Percentiles rank a stretch among this genome's conserved stretches.
Evolutionary conservation across 2,888 invertebrate genomes (phyloP).

Genomic region (Noctua janthina): DNA sequence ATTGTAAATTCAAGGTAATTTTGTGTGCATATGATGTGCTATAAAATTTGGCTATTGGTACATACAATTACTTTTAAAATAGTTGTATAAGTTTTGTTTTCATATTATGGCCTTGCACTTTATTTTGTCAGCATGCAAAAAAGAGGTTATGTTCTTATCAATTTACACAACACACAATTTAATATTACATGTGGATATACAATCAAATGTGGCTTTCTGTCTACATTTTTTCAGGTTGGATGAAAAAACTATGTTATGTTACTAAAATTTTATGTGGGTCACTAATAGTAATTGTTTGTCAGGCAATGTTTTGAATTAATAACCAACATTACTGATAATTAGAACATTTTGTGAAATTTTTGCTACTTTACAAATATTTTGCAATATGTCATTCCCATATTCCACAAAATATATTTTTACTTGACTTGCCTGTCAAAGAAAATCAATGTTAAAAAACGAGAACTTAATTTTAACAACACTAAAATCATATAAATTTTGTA

Average conservation of each 20-base stretch:
- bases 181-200: slow-evolving; percentile 56
- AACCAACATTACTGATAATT: slow-evolving; percentile 18
- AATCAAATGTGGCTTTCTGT: slow-evolving; percentile 26
- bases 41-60: slow-evolving; percentile 20
- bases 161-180: slow-evolving; percentile 54
- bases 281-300: slow-evolving; percentile 37
- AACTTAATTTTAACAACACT: slow-evolving; percentile 25
- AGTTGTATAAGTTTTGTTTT: slow-evolving; percentile 26
- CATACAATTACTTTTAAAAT: slow-evolving; percentile 28
- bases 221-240: slow-evolving; percentile 25
- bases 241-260: slow-evolving; percentile 36
- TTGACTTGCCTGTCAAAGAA: slow-evolving; percentile 25
- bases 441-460: slow-evolving; percentile 21
- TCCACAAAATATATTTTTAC: slow-evolving; percentile 2
- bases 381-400: background rate
- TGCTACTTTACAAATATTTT: slow-evolving; percentile 5
- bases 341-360: background rate
- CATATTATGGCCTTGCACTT: slow-evolving; percentile 59
- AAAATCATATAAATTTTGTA: slow-evolving; percentile 15
- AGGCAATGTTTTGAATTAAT: slow-evolving; percentile 45
- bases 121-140: slow-evolving; percentile 66
- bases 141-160: slow-evolving; percentile 74
- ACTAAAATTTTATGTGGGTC: slow-evolving; percentile 62
- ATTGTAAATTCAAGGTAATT: slow-evolving; percentile 38
- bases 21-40: slow-evolving; percentile 11